Conservation (phyloP, 2,113 vertebrate species). For the rat (Rattus norvegicus) region GRCr8 NC_086025.1:51468501-51469000, state of each 20-base stretch:
- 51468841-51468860: neutral
- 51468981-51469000: constrained; percentile 34
- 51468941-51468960: constrained; percentile 45
- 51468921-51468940: constrained; percentile 22
- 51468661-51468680: neutral
- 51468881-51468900: constrained; percentile 42
- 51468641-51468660: neutral
- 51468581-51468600: neutral
- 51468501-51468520: neutral
- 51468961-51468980: constrained; percentile 60
- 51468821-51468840: constrained; percentile 14
- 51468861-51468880: neutral
- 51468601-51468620: neutral
- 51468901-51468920: constrained; percentile 30
- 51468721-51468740: neutral
- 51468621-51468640: neutral
- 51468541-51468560: neutral
- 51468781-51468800: neutral
- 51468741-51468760: neutral
- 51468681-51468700: neutral
- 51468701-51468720: neutral
- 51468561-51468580: neutral
- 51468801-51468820: neutral
- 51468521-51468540: neutral
- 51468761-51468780: neutral